These are phyloP conservation scores for Trachelus troglodyta DNA, from an alignment of 2,888 invertebrate species.

Conservation along the genomic window DNA sequence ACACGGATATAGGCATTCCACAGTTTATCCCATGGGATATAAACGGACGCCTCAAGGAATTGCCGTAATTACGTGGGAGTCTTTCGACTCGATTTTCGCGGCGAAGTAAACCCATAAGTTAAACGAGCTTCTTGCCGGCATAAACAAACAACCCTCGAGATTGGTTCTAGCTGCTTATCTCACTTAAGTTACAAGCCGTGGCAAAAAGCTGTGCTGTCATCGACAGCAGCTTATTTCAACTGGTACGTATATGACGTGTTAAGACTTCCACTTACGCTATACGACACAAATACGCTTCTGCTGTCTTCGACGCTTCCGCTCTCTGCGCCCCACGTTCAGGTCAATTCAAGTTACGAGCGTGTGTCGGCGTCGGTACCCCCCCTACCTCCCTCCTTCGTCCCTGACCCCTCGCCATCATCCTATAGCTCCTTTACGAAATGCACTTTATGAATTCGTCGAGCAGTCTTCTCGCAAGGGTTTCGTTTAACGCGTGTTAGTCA, in stretches of 20 bases:
- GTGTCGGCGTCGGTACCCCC: background rate
- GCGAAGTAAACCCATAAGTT: background rate
- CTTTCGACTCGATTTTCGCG: background rate
- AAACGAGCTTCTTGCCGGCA: conserved; percentile 12
- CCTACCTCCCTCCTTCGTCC: conserved; percentile 3
- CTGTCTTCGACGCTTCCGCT: background rate
- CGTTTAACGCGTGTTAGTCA: conserved; percentile 31
- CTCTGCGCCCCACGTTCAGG: conserved; percentile 21
- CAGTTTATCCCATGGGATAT: background rate
- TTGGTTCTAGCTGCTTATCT: background rate
- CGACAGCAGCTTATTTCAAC: conserved; percentile 3
- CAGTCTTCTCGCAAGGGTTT: conserved; percentile 32
- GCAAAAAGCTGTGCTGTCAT: conserved; percentile 4
- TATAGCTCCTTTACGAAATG: conserved; percentile 31
- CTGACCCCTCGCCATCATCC: conserved; percentile 8
- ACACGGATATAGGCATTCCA: background rate
- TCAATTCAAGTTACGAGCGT: conserved; percentile 34
- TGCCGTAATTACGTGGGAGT: conserved; percentile 1
- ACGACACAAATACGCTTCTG: conserved; percentile 22
- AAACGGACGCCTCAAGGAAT: background rate
- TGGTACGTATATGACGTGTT: conserved; percentile 38
- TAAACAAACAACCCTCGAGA: conserved; percentile 12
- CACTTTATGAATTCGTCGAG: conserved; percentile 44
- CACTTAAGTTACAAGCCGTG: conserved; percentile 5
- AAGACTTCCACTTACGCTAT: conserved; percentile 46